These are phyloP conservation scores for Morbakka virulenta DNA, from an alignment of 30 jellyfish, hydroid and myxozoan genomes.

Conservation along the genomic window DNA sequence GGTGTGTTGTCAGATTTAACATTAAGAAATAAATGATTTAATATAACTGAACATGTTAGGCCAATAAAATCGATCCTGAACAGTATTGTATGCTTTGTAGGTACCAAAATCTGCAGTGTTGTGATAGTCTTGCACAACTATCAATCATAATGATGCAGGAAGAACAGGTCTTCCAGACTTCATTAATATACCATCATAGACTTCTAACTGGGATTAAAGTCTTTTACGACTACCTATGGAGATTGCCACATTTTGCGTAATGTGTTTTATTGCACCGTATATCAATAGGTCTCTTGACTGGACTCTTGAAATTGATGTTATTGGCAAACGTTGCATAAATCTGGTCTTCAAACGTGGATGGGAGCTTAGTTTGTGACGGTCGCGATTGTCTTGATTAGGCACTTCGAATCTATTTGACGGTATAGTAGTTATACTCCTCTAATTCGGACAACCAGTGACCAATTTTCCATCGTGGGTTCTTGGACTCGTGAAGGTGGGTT, in stretches of 20 bases:
- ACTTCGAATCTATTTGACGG: neutral
- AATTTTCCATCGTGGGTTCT: slow-evolving; percentile 3
- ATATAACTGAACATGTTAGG: slow-evolving; percentile 40
- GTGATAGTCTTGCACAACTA: slow-evolving; percentile 17
- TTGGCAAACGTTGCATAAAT: neutral
- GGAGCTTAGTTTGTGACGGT: neutral
- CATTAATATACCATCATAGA: neutral
- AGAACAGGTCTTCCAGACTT: no score
- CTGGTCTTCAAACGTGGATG: slow-evolving; percentile 5
- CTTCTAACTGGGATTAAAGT: slow-evolving; percentile 1
- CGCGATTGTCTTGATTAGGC: slow-evolving; percentile 7
- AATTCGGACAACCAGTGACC: slow-evolving; percentile 2
- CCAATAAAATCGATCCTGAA: slow-evolving; percentile 36
- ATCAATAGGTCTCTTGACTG: slow-evolving; percentile 1
- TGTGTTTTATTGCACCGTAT: neutral
- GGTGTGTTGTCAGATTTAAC: slow-evolving; percentile 22
- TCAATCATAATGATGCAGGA: slow-evolving; percentile 25
- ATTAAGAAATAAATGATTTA: neutral
- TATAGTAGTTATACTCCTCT: slow-evolving; percentile 10
- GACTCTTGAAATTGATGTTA: neutral
- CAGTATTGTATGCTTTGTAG: neutral
- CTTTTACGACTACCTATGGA: neutral
- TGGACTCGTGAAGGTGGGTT: neutral
- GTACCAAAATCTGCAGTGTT: slow-evolving; percentile 36
- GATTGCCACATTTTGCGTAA: neutral